Evolutionary conservation across 2,888 invertebrate genomes (phyloP).

Genomic region (Meiosimyza decipiens): DNA sequence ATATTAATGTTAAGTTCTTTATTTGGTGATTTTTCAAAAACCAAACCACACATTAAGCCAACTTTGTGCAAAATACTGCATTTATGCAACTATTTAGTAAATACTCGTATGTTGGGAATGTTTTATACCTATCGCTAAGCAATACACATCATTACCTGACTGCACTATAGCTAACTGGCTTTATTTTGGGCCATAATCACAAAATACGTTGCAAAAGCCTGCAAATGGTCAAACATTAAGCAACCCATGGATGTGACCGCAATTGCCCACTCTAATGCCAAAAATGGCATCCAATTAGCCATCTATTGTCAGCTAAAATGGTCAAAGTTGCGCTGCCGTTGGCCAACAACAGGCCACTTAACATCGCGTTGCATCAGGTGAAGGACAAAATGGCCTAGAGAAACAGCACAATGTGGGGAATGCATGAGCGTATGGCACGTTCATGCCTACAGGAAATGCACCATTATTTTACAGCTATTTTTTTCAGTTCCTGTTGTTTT

Average conservation of each 20-base stretch:
- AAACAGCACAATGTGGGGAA: neutral
- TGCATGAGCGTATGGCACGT: neutral
- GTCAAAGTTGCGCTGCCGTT: slow-evolving; percentile 42
- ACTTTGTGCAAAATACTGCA: no score
- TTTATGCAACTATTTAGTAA: no score
- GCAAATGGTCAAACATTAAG: slow-evolving; percentile 30
- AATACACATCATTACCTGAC: no score
- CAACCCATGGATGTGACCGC: slow-evolving; percentile 30
- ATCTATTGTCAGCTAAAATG: slow-evolving; percentile 51
- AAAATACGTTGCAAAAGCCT: slow-evolving; percentile 25
- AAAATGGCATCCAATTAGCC: slow-evolving; percentile 64
- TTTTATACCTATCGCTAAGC: no score
- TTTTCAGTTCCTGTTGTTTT: neutral
- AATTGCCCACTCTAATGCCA: slow-evolving; percentile 43
- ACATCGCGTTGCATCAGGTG: slow-evolving; percentile 36
- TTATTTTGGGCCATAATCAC: slow-evolving; percentile 14
- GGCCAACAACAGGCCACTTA: neutral
- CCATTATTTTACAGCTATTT: slow-evolving; percentile 15
- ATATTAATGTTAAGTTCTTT: no score
- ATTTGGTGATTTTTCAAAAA: no score
- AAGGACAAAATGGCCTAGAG: slow-evolving; percentile 40
- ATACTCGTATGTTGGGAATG: no score
- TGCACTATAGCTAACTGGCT: neutral
- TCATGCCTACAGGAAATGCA: slow-evolving; percentile 18
- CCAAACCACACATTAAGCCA: no score